A percentile compares a stretch with the other conserved stretches of the same genome.
phyloP scores from a whole-genome alignment of 2,113 vertebrate genomes.

The Noturus placidus region DNA sequence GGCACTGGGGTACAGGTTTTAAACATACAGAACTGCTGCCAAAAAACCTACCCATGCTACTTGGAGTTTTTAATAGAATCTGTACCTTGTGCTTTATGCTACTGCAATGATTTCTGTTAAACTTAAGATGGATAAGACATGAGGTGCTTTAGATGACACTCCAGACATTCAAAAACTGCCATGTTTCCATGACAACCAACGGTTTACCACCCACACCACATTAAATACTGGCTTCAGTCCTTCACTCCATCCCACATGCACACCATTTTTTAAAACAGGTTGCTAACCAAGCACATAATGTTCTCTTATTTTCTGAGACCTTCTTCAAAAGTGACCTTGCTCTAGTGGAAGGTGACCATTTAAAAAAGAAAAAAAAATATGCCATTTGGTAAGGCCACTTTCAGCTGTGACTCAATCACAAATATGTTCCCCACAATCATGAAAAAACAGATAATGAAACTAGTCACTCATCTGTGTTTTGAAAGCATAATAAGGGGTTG shows the following conservation, averaged over 20 bases:
- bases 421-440: not conserved
- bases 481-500: slow-evolving; percentile 8
- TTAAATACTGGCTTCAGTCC: slow-evolving; percentile 6
- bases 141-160: slow-evolving; percentile 36
- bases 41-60: slow-evolving; percentile 7
- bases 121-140: slow-evolving; percentile 23
- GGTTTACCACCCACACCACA: slow-evolving; percentile 25
- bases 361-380: not conserved
- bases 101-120: not conserved
- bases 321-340: not conserved
- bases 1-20: not conserved
- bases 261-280: not conserved
- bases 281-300: not conserved
- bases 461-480: not conserved
- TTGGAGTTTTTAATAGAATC: not conserved
- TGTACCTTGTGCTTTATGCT: not conserved
- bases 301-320: not conserved
- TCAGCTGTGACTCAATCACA: not conserved
- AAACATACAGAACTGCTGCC: not conserved
- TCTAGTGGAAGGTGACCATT: not conserved
- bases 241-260: slow-evolving; percentile 4
- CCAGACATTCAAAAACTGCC: slow-evolving; percentile 11
- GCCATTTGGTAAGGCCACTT: slow-evolving; percentile 6
- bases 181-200: slow-evolving; percentile 62
- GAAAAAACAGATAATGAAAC: not conserved